These are phyloP conservation scores for Drosophila jambulina DNA, from an alignment of 1,140 invertebrate species.

Conservation along the genomic window DNA sequence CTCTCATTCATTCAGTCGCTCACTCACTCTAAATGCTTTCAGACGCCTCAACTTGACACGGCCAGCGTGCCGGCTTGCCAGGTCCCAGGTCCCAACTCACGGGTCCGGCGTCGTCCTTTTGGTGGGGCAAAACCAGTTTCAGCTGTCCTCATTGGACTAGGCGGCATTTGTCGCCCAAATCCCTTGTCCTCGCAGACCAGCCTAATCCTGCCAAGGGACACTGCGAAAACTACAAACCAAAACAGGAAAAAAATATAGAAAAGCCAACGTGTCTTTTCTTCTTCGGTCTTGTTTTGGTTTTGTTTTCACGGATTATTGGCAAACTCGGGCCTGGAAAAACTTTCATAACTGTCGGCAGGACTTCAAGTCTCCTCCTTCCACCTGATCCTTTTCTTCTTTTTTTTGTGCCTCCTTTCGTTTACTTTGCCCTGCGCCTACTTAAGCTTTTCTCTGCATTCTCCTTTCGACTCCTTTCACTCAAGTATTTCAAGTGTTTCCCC, in stretches of 20 bases:
- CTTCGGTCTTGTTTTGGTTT: conserved; percentile 65
- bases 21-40: conserved; percentile 70
- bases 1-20: conserved; percentile 61
- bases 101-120: neutral
- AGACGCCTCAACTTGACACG: conserved; percentile 53
- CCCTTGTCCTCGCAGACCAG: conserved; percentile 51
- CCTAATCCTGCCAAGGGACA: conserved; percentile 60
- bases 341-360: conserved; percentile 73
- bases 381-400: conserved; percentile 24
- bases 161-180: conserved; percentile 60
- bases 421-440: conserved; percentile 56
- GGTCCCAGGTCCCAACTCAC: conserved; percentile 3
- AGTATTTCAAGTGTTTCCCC: conserved; percentile 65
- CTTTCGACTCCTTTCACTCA: conserved; percentile 37
- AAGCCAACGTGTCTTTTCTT: conserved; percentile 12
- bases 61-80: conserved; percentile 22
- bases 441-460: conserved; percentile 55
- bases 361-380: conserved; percentile 7
- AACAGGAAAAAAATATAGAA: conserved; percentile 17
- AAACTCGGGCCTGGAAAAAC: conserved; percentile 60
- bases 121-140: conserved; percentile 8
- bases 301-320: conserved; percentile 76
- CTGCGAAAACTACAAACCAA: conserved; percentile 54
- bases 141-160: conserved; percentile 36
- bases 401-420: conserved; percentile 9